Evolutionary conservation across 1,140 invertebrate species (phyloP).

Genomic region (Philotrypesis tridentata): DNA sequence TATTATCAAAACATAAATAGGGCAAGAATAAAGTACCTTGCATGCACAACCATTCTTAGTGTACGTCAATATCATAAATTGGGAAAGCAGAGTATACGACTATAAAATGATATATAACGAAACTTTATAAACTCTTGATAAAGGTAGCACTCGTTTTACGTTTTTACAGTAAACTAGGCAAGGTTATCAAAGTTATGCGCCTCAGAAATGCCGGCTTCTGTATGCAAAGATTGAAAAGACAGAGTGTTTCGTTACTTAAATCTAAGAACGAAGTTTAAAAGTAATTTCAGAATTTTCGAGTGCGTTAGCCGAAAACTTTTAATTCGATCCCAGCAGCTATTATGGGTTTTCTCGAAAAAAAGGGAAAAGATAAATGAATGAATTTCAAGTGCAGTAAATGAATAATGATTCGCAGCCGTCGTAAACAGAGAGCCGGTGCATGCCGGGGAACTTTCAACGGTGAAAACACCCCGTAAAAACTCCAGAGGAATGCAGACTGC

Average conservation of each 20-base stretch:
- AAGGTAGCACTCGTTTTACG: not conserved
- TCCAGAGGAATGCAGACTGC: not conserved
- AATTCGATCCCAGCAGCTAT: no score
- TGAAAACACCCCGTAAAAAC: constrained; percentile 14
- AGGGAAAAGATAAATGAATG: not conserved
- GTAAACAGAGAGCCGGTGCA: not conserved
- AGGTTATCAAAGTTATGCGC: not conserved
- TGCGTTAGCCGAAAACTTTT: no score
- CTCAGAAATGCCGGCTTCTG: not conserved
- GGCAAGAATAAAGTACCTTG: no score
- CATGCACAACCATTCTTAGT: not conserved
- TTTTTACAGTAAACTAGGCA: not conserved
- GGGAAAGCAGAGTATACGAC: not conserved
- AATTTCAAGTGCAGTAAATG: not conserved
- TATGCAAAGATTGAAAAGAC: no score
- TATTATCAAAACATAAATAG: no score
- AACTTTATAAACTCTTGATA: not conserved
- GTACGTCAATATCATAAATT: not conserved
- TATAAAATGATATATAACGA: not conserved
- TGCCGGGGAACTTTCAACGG: not conserved
- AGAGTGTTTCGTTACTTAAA: no score
- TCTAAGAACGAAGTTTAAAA: no score
- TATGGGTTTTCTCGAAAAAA: no score
- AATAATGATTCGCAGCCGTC: not conserved
- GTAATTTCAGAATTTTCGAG: no score